A percentile compares a stretch with the other conserved stretches of the same genome.
These are phyloP conservation scores for Saccopteryx leptura DNA, from an alignment of 2,113 vertebrate species.

Conservation along the genomic window DNA sequence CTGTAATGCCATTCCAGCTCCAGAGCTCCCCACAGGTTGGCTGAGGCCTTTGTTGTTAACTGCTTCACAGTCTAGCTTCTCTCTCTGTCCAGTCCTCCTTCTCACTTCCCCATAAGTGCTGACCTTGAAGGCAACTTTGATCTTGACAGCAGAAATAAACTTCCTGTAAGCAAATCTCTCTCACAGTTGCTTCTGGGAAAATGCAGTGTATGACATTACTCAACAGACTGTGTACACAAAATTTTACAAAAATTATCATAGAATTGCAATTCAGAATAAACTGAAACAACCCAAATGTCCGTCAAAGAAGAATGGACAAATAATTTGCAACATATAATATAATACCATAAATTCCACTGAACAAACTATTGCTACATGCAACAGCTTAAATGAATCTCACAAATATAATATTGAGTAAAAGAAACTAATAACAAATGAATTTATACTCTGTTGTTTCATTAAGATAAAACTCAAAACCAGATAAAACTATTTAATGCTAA, in stretches of 20 bases:
- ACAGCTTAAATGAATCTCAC: not conserved
- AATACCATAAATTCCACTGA: not conserved
- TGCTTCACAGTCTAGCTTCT: not conserved
- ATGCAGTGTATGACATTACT: not conserved
- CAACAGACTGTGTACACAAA: not conserved
- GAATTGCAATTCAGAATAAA: not conserved
- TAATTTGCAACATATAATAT: not conserved
- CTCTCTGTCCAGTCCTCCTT: not conserved
- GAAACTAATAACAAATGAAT: not conserved
- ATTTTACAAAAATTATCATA: not conserved
- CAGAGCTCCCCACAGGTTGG: not conserved
- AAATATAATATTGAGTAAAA: not conserved
- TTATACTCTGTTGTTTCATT: not conserved
- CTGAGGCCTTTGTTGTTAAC: not conserved
- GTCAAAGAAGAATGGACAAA: not conserved
- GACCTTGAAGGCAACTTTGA: not conserved
- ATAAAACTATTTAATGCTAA: not conserved
- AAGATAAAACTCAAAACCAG: not conserved
- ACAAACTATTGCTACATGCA: not conserved
- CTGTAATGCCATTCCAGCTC: not conserved
- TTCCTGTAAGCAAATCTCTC: constrained; percentile 35
- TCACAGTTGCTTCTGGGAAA: not conserved
- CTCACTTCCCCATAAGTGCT: not conserved
- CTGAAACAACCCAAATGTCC: not conserved
- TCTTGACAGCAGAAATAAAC: not conserved